Evolutionary conservation across 2,113 vertebrate species (phyloP).

Genomic region (Brachyistius frenatus): DNA sequence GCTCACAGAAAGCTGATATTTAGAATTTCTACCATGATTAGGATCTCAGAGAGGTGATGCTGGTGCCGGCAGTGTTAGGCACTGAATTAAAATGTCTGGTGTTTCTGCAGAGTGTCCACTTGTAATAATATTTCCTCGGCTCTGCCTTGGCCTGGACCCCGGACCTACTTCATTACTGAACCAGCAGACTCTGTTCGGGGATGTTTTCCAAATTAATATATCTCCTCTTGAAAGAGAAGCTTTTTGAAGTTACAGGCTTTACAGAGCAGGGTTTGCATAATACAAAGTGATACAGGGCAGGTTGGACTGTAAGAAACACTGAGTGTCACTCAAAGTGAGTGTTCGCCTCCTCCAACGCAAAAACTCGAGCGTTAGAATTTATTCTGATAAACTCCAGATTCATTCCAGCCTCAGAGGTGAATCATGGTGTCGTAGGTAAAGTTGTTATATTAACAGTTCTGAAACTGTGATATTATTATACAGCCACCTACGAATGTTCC

Average conservation of each 20-base stretch:
- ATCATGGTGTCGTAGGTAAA: neutral
- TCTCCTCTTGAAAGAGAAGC: conserved; percentile 18
- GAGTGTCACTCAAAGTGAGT: neutral
- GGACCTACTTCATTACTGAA: conserved; percentile 40
- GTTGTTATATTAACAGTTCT: neutral
- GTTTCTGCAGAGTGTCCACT: neutral
- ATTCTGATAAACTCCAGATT: neutral
- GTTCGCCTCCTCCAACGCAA: conserved; percentile 2
- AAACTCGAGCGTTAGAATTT: neutral
- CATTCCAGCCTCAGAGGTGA: neutral
- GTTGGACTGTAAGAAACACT: neutral
- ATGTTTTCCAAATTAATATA: conserved; percentile 27
- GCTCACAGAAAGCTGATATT: neutral
- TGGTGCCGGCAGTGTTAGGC: conserved; percentile 3
- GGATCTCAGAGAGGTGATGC: neutral
- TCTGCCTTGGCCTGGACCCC: conserved; percentile 11
- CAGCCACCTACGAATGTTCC: neutral
- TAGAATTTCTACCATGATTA: conserved; percentile 2
- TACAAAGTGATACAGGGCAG: neutral
- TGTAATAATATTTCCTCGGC: conserved; percentile 38
- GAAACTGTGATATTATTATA: neutral
- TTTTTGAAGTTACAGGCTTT: neutral
- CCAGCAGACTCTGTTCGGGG: conserved; percentile 12
- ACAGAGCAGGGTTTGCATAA: conserved; percentile 4
- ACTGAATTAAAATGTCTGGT: conserved; percentile 28